Evolutionary conservation across 2,797 vertebrate species (phyloP).

Genomic region (Sphenodon punctatus): DNA sequence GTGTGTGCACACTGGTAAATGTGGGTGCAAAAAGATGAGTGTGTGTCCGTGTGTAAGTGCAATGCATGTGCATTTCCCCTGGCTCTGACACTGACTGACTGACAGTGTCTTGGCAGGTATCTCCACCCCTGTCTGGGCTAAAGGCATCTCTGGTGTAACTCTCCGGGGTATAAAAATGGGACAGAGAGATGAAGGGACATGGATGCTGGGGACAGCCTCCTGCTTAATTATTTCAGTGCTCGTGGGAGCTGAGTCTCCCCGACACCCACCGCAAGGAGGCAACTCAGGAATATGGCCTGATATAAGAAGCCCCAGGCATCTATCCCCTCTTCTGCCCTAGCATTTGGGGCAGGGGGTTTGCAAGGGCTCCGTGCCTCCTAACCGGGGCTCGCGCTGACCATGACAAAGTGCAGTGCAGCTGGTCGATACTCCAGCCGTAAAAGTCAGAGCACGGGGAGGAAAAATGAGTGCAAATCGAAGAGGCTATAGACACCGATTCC

Average conservation of each 20-base stretch:
- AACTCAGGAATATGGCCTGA: not conserved
- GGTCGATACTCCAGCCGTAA: conserved; percentile 69
- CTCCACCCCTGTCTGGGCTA: no score
- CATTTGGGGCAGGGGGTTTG: not conserved
- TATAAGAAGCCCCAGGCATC: not conserved
- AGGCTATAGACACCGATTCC: conserved; percentile 72
- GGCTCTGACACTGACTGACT: no score
- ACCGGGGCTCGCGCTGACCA: conserved; percentile 45
- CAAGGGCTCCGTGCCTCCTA: not conserved
- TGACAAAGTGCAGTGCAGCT: conserved; percentile 63
- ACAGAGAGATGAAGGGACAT: no score
- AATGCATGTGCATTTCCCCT: not conserved
- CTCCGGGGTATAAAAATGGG: no score
- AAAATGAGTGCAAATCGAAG: conserved; percentile 76
- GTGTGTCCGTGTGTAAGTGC: not conserved
- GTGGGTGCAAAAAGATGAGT: no score
- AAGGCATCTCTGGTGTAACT: no score
- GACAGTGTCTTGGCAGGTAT: no score
- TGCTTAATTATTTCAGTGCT: no score
- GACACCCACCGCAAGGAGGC: not conserved
- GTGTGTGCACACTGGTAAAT: not conserved
- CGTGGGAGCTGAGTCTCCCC: no score
- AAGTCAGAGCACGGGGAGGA: conserved; percentile 72
- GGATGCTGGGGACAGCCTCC: no score
- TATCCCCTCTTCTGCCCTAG: no score